Evolutionary conservation across 2,797 vertebrate species (phyloP).

Genomic region (Gymnoscopelus braueri): DNA sequence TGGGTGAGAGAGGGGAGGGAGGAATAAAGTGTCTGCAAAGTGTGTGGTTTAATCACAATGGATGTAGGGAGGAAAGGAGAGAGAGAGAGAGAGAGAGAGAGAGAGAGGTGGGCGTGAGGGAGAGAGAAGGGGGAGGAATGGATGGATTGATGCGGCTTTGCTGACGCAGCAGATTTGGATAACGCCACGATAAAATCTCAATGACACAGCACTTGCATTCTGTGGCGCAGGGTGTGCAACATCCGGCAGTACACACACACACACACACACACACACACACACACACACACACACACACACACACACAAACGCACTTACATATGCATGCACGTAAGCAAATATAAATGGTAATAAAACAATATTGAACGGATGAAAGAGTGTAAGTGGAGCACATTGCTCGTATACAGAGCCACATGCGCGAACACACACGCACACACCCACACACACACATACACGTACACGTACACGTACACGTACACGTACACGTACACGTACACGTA

Average conservation of each 20-base stretch:
- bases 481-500: too few species aligned
- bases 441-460: neutral
- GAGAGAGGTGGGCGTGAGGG: neutral
- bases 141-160: neutral
- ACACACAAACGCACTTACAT: neutral
- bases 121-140: neutral
- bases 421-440: slow-evolving; percentile 3
- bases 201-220: neutral
- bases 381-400: neutral
- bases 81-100: neutral
- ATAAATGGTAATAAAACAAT: slow-evolving; percentile 51
- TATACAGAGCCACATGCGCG: slow-evolving; percentile 4
- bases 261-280: slow-evolving; percentile 48
- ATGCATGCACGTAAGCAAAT: slow-evolving; percentile 41
- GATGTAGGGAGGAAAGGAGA: neutral
- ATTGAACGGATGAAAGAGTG: slow-evolving; percentile 28
- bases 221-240: slow-evolving; percentile 10
- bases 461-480: too few species aligned
- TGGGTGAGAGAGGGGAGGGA: too few species aligned
- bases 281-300: slow-evolving; percentile 23
- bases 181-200: neutral
- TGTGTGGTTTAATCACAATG: neutral
- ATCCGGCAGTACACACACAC: slow-evolving; percentile 20
- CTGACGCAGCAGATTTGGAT: neutral
- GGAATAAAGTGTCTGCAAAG: too few species aligned